Conservation (phyloP, 2,113 vertebrate genomes). For the Falcunculus frontatus region DNA sequence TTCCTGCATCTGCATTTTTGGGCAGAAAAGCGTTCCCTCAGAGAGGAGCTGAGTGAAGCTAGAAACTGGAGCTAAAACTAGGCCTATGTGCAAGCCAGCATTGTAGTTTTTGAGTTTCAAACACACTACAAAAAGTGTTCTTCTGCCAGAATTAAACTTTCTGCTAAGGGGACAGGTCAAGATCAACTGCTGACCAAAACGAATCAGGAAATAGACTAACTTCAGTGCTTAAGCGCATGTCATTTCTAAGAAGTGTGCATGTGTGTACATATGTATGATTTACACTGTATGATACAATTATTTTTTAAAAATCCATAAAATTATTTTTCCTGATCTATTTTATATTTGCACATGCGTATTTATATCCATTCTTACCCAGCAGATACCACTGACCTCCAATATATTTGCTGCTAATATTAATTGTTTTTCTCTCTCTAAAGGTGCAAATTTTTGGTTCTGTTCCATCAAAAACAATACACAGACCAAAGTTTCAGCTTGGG, state of each 20-base stretch:
- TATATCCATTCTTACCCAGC: not conserved
- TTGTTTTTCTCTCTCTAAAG: not conserved
- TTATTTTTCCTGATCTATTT: not conserved
- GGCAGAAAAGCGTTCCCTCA: not conserved
- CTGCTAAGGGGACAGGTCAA: not conserved
- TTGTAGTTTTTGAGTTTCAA: not conserved
- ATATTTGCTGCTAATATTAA: not conserved
- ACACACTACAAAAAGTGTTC: not conserved
- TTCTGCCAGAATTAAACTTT: not conserved
- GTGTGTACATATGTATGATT: not conserved
- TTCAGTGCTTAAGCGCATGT: not conserved
- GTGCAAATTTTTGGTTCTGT: not conserved
- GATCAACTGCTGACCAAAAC: not conserved
- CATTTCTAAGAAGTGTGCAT: not conserved
- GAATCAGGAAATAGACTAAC: not conserved
- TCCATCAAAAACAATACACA: not conserved
- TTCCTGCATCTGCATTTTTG: not conserved
- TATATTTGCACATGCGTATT: not conserved
- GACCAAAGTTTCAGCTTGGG: not conserved
- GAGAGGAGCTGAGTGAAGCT: not conserved
- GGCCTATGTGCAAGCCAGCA: not conserved
- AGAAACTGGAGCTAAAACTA: not conserved
- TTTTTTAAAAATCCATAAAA: not conserved
- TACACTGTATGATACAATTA: not conserved
- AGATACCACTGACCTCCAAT: not conserved